Evolutionary conservation across 2,888 invertebrate species (phyloP), one percentile per base, ranked within the genome.

Genomic region (Drosophila bunnanda): DNA sequence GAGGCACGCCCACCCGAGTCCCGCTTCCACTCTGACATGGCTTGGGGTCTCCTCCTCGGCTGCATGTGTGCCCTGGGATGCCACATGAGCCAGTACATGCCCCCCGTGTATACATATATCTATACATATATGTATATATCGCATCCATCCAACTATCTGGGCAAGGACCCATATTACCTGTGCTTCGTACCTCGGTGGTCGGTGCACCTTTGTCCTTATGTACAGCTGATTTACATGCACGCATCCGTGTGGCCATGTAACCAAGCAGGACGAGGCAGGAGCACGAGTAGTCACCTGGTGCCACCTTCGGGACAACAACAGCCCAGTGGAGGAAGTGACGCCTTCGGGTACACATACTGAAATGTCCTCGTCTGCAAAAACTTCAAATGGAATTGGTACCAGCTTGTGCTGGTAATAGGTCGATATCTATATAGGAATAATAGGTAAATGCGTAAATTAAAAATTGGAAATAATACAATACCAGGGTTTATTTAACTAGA

Each of bases 191-290:
- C 25, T 46, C 25, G 10, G 12, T 50, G 30, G 30, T 17, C 30
- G 48, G 43, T 41, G 43, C 38, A 61, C 54, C 54, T 34, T 34
- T 20, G 41, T 22, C 36, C 44, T 12, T 53, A 53, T 53, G 20
- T 53, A 25, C 53, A n/a, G 25, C 10, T 7, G 53, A 57, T 17
- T 22, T 39, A 62, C 48, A 62, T 39, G 53, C 53, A 34, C 36
- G 34, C 53, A 53, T 53, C 50, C 20, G 32, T 13, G 48, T 30
- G 8, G 12, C n/a, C 28, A 10, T n/a, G 44, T n/a, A 44, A 4
- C 25, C 25, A 25, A 25, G 25, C 25, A 25, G 22, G 20, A 22
- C 20, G 7, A 3, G n/a, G n/a, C 5, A 44, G 44, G 44, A 25
- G 44, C 25, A 15, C 17, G n/a, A 15, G 22, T n/a, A n/a, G n/a